Percentiles rank a stretch among this genome's conserved stretches.
These are phyloP conservation scores for Poeciliopsis occidentalis DNA, from an alignment of 2,113 vertebrate species.

Conservation along the genomic window DNA sequence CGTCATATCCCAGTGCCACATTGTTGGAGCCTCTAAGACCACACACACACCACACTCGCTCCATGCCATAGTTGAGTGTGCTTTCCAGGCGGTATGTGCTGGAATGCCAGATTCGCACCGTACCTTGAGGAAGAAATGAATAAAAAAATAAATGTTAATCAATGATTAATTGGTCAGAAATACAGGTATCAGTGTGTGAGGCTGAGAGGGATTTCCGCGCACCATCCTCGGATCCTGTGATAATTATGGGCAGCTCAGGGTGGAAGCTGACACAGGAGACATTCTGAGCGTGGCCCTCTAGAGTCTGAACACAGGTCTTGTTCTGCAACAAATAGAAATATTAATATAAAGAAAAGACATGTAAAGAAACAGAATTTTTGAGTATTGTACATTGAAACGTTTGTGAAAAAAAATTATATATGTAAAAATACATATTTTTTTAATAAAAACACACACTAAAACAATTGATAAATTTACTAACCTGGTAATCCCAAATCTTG, in stretches of 20 bases:
- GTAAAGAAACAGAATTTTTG: background rate
- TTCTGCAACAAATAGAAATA: conserved; percentile 79
- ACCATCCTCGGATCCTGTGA: conserved; percentile 99
- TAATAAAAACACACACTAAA: background rate
- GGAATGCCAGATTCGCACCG: conserved; percentile 97
- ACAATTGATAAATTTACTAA: conserved; percentile 49
- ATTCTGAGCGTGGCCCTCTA: conserved; percentile 97
- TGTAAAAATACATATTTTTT: background rate
- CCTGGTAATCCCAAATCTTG: conserved; percentile 99
- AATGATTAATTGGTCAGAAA: background rate
- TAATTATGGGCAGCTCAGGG: conserved; percentile 96
- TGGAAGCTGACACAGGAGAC: conserved; percentile 98
- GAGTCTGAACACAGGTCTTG: conserved; percentile 97
- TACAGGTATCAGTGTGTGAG: background rate
- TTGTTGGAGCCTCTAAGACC: conserved; percentile 96
- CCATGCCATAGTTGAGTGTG: conserved; percentile 98
- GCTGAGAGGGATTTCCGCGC: conserved; percentile 43
- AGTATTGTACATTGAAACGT: background rate
- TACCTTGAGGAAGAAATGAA: conserved; percentile 78
- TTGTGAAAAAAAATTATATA: background rate
- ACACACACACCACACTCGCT: conserved; percentile 97
- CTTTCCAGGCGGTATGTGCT: conserved; percentile 97
- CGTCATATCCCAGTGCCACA: conserved; percentile 95
- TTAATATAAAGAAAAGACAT: background rate
- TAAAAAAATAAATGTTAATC: background rate